Conservation (phyloP, 2,113 vertebrate species). For the Notechis scutatus region DNA sequence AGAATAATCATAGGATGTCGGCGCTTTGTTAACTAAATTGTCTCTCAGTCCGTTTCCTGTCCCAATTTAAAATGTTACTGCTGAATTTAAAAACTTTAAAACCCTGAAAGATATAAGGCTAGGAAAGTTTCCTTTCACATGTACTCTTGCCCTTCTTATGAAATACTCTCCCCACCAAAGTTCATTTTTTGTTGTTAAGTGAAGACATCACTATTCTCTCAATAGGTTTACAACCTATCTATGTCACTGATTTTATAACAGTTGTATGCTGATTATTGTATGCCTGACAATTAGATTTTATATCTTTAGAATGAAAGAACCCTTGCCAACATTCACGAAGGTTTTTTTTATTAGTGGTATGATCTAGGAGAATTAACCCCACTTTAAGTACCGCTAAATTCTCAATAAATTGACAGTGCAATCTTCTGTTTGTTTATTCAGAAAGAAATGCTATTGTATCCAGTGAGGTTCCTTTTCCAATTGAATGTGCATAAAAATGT, state of each 20-base stretch:
- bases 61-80: neutral
- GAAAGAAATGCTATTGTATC: neutral
- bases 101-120: neutral
- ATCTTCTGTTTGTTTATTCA: neutral
- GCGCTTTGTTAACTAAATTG: neutral
- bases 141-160: neutral
- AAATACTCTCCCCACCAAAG: neutral
- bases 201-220: neutral
- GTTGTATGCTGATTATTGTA: neutral
- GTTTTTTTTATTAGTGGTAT: neutral
- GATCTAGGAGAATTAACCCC: neutral
- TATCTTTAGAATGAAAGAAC: neutral
- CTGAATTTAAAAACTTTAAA: neutral
- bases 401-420: neutral
- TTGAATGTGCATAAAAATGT: neutral
- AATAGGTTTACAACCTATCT: neutral
- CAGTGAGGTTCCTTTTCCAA: neutral
- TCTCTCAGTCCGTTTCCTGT: neutral
- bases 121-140: neutral
- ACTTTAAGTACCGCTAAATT: neutral
- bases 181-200: neutral
- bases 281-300: neutral
- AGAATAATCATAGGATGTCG: neutral
- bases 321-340: neutral
- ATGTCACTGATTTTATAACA: neutral